These are phyloP conservation scores for Psammodynastes pulverulentus DNA, from an alignment of 2,113 vertebrate species.

Conservation along the genomic window DNA sequence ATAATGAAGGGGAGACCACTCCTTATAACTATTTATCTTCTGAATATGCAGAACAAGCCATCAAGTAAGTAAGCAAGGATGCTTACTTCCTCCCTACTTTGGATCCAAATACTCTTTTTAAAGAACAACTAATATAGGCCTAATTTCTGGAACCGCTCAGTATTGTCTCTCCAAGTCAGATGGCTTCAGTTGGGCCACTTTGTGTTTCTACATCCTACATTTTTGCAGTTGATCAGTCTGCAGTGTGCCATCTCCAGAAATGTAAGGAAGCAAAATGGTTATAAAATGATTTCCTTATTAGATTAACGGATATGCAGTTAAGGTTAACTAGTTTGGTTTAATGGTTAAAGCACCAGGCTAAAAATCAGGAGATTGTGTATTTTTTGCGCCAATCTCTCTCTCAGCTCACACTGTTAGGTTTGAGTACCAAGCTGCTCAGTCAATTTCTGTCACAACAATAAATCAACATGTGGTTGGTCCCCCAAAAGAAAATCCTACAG, in stretches of 20 bases:
- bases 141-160: background rate
- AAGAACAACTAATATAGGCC: background rate
- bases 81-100: background rate
- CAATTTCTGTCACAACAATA: too few relatives aligned
- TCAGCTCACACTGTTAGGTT: too few relatives aligned
- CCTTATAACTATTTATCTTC: background rate
- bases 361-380: too few relatives aligned
- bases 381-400: too few relatives aligned
- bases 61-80: background rate
- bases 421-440: too few relatives aligned
- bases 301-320: background rate
- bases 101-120: background rate
- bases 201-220: background rate
- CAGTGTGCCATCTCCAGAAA: background rate
- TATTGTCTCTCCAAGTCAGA: background rate
- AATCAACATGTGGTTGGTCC: too few relatives aligned
- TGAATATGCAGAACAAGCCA: background rate
- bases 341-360: too few relatives aligned
- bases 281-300: background rate
- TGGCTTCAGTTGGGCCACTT: background rate
- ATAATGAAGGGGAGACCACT: background rate
- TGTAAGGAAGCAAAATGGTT: background rate
- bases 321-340: too few relatives aligned
- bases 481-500: too few relatives aligned
- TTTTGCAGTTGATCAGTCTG: background rate